Conservation (phyloP, 2,113 vertebrate species). For the Lagopus leucura region DNA sequence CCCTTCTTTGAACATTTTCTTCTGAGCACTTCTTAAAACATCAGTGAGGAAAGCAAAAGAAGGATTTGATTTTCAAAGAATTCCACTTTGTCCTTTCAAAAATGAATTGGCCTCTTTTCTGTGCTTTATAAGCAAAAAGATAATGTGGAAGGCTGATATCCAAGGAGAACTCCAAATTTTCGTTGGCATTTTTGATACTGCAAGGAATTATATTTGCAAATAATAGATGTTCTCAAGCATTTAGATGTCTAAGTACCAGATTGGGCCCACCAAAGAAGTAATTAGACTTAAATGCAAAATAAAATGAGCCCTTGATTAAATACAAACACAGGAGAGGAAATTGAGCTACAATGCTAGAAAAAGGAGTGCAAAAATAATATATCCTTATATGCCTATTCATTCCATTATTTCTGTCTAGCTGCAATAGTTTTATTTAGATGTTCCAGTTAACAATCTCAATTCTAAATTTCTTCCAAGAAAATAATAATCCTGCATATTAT, state of each 20-base stretch:
- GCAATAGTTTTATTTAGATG: constrained; percentile 21
- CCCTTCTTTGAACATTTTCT: not conserved
- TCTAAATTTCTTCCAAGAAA: constrained; percentile 32
- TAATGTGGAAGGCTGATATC: not conserved
- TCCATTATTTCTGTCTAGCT: constrained; percentile 11
- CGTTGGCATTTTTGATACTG: not conserved
- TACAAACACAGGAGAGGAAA: not conserved
- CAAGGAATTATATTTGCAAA: not conserved
- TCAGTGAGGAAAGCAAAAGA: not conserved
- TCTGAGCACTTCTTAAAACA: not conserved
- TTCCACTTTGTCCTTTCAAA: not conserved
- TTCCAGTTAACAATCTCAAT: not conserved
- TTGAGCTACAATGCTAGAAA: not conserved
- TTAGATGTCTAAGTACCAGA: not conserved
- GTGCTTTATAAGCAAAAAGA: not conserved
- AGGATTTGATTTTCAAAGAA: not conserved
- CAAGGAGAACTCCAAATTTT: not conserved
- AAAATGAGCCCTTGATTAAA: not conserved
- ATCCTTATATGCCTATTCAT: not conserved
- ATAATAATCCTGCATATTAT: not conserved
- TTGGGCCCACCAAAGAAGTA: not conserved
- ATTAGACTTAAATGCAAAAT: not conserved
- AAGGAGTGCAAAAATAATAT: not conserved
- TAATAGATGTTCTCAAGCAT: not conserved
- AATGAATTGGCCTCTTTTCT: not conserved